phyloP scores from a whole-genome alignment of 1,140 invertebrate species.

The Heliconius hermathena region DNA sequence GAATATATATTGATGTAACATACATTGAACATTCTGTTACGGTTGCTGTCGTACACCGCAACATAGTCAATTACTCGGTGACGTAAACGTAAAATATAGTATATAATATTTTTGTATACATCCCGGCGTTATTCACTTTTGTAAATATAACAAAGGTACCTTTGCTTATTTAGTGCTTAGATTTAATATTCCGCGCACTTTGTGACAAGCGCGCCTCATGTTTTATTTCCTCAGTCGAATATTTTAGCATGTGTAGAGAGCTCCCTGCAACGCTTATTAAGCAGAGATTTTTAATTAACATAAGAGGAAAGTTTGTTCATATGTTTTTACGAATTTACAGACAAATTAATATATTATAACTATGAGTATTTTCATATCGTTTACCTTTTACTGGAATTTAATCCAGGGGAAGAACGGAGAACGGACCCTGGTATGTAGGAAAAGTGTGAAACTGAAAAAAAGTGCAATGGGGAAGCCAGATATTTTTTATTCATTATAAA shows the following conservation, averaged over 20 bases:
- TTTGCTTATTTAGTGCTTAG: conserved; percentile 30
- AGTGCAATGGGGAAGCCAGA: too few relatives aligned
- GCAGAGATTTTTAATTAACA: neutral
- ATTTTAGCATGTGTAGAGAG: conserved; percentile 19
- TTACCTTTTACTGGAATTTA: too few relatives aligned
- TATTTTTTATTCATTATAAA: too few relatives aligned
- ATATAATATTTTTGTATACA: conserved; percentile 2
- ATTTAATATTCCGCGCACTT: conserved; percentile 38
- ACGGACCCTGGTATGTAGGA: too few relatives aligned
- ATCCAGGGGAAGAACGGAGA: too few relatives aligned
- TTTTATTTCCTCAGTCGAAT: conserved; percentile 31
- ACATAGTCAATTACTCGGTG: conserved; percentile 22
- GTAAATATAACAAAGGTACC: conserved; percentile 28
- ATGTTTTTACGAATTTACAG: too few relatives aligned
- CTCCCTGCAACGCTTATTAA: conserved; percentile 5
- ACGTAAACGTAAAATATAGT: conserved; percentile 28
- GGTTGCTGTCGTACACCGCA: neutral
- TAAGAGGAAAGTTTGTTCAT: neutral
- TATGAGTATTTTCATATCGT: too few relatives aligned
- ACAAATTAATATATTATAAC: too few relatives aligned
- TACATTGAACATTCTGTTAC: neutral
- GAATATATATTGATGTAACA: neutral
- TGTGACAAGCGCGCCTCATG: conserved; percentile 29
- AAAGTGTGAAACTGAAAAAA: too few relatives aligned
- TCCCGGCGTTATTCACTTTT: conserved; percentile 22